Conservation (phyloP, 2,888 invertebrate species). For the Megalurothrips usitatus region DNA sequence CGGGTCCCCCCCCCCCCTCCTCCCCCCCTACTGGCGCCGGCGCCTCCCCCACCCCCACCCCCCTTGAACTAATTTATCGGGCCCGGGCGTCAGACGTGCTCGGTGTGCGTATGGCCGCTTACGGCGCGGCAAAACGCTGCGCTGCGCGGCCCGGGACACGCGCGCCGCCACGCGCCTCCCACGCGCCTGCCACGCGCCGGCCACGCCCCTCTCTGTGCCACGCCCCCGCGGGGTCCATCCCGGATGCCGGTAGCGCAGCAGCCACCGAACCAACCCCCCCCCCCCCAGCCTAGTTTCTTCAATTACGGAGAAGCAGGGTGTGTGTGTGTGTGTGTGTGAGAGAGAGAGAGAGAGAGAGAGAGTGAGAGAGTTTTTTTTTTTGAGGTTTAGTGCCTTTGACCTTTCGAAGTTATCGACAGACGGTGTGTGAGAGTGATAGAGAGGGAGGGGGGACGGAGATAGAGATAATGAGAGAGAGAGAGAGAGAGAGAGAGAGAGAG, state of each 20-base stretch:
- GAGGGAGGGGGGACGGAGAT: no score
- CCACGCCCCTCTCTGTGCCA: not conserved
- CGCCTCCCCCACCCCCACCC: not conserved
- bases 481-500: no score
- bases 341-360: no score
- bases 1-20: not conserved
- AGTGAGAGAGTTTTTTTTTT: no score
- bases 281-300: not conserved
- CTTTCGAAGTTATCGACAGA: no score
- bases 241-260: not conserved
- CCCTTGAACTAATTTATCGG: not conserved
- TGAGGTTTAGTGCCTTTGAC: no score
- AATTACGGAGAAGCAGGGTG: not conserved
- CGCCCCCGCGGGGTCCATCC: not conserved
- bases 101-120: conserved; percentile 12
- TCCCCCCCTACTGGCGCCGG: not conserved
- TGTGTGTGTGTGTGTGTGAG: no score
- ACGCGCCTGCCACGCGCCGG: not conserved
- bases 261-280: no score
- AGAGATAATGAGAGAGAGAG: no score
- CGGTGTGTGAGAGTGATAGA: no score
- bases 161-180: no score
- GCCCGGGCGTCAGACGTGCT: not conserved
- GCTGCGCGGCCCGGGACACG: not conserved
- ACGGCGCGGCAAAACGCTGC: not conserved